These are phyloP conservation scores for Papilio xuthus DNA, from an alignment of 1,140 invertebrate genomes.

Conservation along the genomic window DNA sequence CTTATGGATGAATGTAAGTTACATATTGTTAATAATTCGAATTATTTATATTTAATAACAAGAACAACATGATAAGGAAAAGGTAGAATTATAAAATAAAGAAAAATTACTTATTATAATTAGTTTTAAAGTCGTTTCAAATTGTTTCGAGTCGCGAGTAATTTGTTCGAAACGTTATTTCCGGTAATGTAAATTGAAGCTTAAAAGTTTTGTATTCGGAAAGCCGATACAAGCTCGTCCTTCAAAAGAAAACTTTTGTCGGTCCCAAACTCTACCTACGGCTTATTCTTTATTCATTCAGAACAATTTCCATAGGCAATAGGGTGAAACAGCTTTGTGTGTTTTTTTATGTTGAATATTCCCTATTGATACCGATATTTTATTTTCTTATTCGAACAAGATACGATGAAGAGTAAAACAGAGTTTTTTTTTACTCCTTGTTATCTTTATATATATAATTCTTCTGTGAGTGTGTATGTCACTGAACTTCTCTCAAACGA, in stretches of 20 bases:
- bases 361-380: conserved; percentile 57
- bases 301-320: conserved; percentile 63
- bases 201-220: conserved; percentile 46
- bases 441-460: too few relatives aligned
- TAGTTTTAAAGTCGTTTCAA: conserved; percentile 1
- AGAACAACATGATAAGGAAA: background rate
- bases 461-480: too few relatives aligned
- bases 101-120: background rate
- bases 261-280: conserved; percentile 43
- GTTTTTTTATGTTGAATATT: conserved; percentile 58
- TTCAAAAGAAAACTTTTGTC: conserved; percentile 45
- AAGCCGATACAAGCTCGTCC: conserved; percentile 45
- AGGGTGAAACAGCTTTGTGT: conserved; percentile 44
- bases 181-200: conserved; percentile 44
- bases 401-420: background rate
- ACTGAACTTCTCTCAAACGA: too few relatives aligned
- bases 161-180: conserved; percentile 36
- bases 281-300: conserved; percentile 65
- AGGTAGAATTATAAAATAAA: background rate
- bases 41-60: background rate
- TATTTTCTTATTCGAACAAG: conserved; percentile 21
- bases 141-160: conserved; percentile 13
- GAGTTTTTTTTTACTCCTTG: background rate
- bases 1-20: too few relatives aligned
- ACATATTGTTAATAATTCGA: too few relatives aligned